These are phyloP conservation scores for Orthonevra nobilis DNA, from an alignment of 2,888 invertebrate genomes.

Conservation along the genomic window DNA sequence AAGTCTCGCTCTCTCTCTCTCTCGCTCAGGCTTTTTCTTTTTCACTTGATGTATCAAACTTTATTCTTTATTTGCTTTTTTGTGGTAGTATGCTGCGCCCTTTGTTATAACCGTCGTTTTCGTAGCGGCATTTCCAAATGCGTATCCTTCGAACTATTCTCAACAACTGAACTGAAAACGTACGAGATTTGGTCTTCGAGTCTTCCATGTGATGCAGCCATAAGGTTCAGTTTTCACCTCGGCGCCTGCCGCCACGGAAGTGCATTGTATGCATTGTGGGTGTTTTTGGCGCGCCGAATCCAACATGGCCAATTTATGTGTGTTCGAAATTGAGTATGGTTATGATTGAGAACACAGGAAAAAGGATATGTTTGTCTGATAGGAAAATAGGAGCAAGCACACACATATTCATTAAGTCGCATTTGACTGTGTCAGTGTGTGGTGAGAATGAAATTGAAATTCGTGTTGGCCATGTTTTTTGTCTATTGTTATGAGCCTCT, in stretches of 20 bases:
- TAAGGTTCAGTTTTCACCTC: background rate
- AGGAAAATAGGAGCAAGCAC: conserved; percentile 2
- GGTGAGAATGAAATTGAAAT: conserved; percentile 50
- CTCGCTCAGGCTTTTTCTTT: conserved; percentile 9
- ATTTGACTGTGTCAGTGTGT: conserved; percentile 21
- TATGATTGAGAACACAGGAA: conserved; percentile 55
- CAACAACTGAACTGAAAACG: conserved; percentile 76
- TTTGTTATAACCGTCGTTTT: conserved; percentile 61
- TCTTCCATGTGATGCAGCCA: conserved; percentile 11
- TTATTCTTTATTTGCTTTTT: conserved; percentile 22
- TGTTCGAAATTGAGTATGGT: conserved; percentile 56
- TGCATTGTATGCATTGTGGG: conserved; percentile 44
- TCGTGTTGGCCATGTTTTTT: conserved; percentile 55
- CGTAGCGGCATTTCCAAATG: conserved; percentile 72
- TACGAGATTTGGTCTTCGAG: conserved; percentile 31
- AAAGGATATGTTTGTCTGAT: conserved; percentile 62
- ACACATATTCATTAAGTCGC: too few relatives aligned
- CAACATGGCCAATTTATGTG: conserved; percentile 23
- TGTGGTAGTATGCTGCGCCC: conserved; percentile 30
- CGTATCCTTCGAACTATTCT: conserved; percentile 79
- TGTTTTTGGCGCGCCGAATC: conserved; percentile 51
- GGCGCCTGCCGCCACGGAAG: conserved; percentile 9
- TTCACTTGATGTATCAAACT: background rate
- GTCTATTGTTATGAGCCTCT: conserved; percentile 20
- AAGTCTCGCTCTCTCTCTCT: background rate